Percentiles rank a stretch among this genome's conserved stretches.
These are phyloP conservation scores for Rhinoderma darwinii DNA, from an alignment of 2,113 vertebrate species.

Conservation along the genomic window DNA sequence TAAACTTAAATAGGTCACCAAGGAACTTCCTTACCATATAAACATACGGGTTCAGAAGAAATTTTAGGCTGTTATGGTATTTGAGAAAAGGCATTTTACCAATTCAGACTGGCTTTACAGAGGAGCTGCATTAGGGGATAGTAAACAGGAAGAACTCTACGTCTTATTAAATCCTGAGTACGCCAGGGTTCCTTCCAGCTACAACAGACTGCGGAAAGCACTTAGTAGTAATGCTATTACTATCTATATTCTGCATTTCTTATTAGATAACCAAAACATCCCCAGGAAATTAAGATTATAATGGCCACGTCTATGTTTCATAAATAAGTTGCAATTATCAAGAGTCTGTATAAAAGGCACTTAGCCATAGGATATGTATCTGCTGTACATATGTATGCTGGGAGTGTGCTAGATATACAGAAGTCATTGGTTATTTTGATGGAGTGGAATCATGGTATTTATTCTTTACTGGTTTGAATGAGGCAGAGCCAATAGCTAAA, in stretches of 20 bases:
- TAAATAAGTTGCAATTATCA: slow-evolving; percentile 20
- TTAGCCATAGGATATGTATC: neutral
- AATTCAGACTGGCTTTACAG: neutral
- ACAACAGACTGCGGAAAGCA: slow-evolving; percentile 35
- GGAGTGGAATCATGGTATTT: neutral
- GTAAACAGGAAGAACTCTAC: slow-evolving; percentile 14
- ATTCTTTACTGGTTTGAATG: neutral
- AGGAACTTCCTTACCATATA: neutral
- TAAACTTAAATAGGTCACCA: neutral
- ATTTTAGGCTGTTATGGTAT: neutral
- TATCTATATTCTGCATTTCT: slow-evolving; percentile 16
- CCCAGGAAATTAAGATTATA: neutral
- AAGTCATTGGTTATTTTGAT: neutral
- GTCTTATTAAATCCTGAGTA: slow-evolving; percentile 31
- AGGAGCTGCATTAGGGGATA: neutral
- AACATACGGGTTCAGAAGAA: neutral
- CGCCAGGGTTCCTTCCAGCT: neutral
- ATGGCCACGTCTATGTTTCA: neutral
- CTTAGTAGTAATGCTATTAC: slow-evolving; percentile 45
- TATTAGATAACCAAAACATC: slow-evolving; percentile 10
- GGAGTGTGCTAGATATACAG: neutral
- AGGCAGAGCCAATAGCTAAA: neutral
- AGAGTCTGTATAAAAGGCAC: neutral
- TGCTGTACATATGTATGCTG: neutral
- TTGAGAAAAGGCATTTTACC: neutral